Conservation (phyloP, 1,140 invertebrate genomes). For the Tetramorium alpestre region DNA sequence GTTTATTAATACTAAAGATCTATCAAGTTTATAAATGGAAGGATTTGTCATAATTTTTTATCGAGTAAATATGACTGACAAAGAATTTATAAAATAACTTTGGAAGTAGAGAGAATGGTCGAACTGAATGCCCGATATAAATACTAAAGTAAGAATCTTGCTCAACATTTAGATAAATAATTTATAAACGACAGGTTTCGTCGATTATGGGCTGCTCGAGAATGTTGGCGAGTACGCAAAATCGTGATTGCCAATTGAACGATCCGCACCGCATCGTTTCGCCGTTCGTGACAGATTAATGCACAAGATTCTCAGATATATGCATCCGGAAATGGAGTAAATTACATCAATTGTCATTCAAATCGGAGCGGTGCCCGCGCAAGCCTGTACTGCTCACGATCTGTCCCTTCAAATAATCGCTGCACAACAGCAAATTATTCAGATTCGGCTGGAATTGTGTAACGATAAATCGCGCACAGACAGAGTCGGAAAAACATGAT, state of each 20-base stretch:
- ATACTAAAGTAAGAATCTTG: not conserved
- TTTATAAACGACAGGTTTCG: not conserved
- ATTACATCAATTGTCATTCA: conserved; percentile 39
- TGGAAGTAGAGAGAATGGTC: not conserved
- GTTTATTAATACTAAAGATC: not conserved
- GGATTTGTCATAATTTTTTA: not conserved
- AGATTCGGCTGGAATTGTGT: not conserved
- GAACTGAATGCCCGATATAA: not conserved
- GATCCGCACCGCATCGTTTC: conserved; percentile 2
- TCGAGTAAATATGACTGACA: not conserved
- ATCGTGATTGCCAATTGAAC: not conserved
- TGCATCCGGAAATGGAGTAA: conserved; percentile 2
- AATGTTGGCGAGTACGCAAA: not conserved
- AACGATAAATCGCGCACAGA: not conserved
- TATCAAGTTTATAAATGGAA: not conserved
- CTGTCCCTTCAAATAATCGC: not conserved
- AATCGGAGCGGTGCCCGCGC: not conserved
- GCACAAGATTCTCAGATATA: not conserved
- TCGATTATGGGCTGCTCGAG: not conserved
- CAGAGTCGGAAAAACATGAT: conserved; percentile 41
- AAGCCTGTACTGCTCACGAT: not conserved
- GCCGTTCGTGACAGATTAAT: conserved; percentile 30
- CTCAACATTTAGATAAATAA: not conserved
- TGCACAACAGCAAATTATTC: conserved; percentile 17
- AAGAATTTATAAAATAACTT: not conserved